Evolutionary conservation across 2,113 vertebrate species (phyloP), one percentile per base, ranked within the genome.

Genomic region (Pseudonaja textilis): DNA sequence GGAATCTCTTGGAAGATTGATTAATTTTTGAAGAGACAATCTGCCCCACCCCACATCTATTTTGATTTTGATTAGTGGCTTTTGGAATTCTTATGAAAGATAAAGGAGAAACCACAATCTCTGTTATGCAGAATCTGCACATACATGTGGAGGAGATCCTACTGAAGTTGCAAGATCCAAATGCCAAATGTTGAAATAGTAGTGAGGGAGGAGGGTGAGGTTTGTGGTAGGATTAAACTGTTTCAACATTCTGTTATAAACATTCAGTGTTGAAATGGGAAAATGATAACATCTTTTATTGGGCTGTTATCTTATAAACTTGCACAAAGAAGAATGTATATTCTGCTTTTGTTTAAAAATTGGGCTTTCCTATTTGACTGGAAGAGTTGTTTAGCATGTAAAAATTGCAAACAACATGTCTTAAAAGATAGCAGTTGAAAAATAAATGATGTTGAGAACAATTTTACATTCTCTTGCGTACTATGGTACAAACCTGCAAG

Each of bases 241-340:
- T 90, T 93, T 81, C 92, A 89, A 59, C 87, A 92, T 42, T 11
- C 91, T 57, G 25, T 9, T 29, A 57, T 20, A 89, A 54, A 85
- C 61, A 57, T 42, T 81, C 39, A 23, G 10, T 85, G 87, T 85
- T 56, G 45, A 39, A 64, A 87, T 89, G 47, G 11, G 29, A 57
- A 57, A 54, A 39, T 88, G 52, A 86, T 90, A 52, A n/a, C 50
- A 88, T 91, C 52, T 93, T 88, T 88, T 81, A 91, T 89, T 59
- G 61, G 85, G 25, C 64, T 54, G 81, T 92, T 92, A 54, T 56
- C 29, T 92, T 54, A 64, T 26, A 34, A 39, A 81, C 9, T 69
- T 88, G 59, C 85, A 91, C 39, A 16, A 87, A 64, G 61, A 61
- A 61, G 55, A 3, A 5, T 47, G 57, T 9, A 3, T 59, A 29